A percentile compares a stretch with the other conserved stretches of the same genome.
Conservation (phyloP, 2,797 vertebrate genomes). For the Oreonectes daqikongensis region DNA sequence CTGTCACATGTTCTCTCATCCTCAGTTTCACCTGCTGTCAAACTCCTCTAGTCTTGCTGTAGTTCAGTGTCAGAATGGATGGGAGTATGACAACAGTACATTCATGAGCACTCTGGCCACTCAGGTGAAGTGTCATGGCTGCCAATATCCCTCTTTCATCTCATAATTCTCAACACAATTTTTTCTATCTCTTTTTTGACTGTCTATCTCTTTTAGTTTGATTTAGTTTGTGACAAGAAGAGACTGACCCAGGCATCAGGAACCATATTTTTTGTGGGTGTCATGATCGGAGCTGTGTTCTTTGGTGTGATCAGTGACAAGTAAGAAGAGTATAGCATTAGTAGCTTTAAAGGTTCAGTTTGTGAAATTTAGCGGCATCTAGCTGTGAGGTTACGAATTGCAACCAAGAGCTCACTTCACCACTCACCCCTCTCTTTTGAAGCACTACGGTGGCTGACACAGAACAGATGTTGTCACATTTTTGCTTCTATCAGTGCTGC, state of each 20-base stretch:
- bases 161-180: background rate
- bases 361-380: too few relatives aligned
- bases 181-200: background rate
- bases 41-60: slow-evolving; percentile 58
- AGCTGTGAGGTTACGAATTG: too few relatives aligned
- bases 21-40: slow-evolving; percentile 68
- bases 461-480: too few relatives aligned
- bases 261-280: slow-evolving; percentile 72
- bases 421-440: too few relatives aligned
- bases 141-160: background rate
- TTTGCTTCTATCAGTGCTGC: too few relatives aligned
- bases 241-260: slow-evolving; percentile 63
- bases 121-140: slow-evolving; percentile 74
- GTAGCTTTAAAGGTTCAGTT: background rate
- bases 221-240: slow-evolving; percentile 74
- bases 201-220: slow-evolving; percentile 70
- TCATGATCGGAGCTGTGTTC: slow-evolving; percentile 67
- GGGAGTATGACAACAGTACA: slow-evolving; percentile 82
- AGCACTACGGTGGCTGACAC: too few relatives aligned
- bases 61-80: slow-evolving; percentile 78
- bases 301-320: slow-evolving; percentile 73
- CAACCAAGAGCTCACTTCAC: too few relatives aligned
- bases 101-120: slow-evolving; percentile 84
- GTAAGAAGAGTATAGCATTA: slow-evolving; percentile 40
- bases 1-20: slow-evolving; percentile 79